Conservation (phyloP, 2,797 vertebrate genomes). For the Bradypodion pumilum region DNA sequence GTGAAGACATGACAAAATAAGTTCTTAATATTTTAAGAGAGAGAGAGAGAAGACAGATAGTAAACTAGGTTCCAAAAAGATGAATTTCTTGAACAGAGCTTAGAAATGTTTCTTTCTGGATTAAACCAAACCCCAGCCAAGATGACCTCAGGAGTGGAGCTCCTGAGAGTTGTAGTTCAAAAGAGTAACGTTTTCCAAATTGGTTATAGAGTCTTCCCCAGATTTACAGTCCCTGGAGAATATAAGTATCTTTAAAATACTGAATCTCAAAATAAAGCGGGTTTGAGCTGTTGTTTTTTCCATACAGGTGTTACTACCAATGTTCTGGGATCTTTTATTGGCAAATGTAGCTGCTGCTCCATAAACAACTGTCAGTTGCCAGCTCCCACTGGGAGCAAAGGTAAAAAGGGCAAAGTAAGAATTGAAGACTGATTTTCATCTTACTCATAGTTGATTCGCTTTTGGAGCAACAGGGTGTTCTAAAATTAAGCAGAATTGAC, state of each 20-base stretch:
- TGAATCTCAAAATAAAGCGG: conserved; percentile 48
- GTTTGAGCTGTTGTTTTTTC: conserved; percentile 34
- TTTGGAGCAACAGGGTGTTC: conserved; percentile 16
- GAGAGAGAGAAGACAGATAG: background rate
- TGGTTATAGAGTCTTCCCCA: background rate
- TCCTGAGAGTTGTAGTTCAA: no score
- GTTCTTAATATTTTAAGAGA: no score
- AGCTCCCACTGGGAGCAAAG: background rate
- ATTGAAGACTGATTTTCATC: conserved; percentile 21
- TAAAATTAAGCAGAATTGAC: conserved; percentile 1
- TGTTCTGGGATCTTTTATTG: rapidly evolving
- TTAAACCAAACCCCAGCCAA: no score
- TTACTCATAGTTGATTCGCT: conserved; percentile 27
- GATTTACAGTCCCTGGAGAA: background rate
- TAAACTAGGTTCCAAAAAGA: no score
- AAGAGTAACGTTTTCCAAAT: no score
- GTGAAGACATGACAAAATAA: background rate
- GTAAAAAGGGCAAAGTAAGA: background rate
- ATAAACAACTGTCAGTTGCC: rapidly evolving
- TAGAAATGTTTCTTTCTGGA: no score
- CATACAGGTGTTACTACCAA: rapidly evolving
- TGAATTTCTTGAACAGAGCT: no score
- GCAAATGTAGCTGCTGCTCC: background rate
- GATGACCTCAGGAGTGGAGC: background rate
- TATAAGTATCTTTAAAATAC: conserved; percentile 31